Evolutionary conservation across 1,140 invertebrate genomes (phyloP).

Genomic region (Propsilocerus akamusi): DNA sequence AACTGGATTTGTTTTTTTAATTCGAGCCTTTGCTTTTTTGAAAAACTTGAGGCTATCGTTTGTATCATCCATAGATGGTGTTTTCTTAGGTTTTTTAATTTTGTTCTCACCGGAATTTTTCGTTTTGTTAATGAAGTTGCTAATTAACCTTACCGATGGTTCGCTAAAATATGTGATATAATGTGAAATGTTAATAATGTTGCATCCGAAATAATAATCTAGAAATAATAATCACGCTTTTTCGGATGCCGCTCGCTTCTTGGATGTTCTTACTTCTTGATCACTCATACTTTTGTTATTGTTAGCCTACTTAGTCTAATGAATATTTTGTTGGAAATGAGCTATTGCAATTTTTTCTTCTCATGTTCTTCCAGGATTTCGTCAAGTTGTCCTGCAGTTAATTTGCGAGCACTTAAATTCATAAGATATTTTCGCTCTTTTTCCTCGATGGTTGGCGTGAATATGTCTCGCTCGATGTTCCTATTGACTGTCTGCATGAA

Average conservation of each 20-base stretch:
- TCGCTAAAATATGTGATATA: not conserved
- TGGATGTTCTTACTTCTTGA: not conserved
- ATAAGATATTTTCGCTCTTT: too few species aligned
- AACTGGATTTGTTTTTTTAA: slow-evolving; percentile 8
- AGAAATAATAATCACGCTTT: not conserved
- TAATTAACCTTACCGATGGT: not conserved
- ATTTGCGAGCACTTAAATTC: too few species aligned
- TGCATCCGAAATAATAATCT: too few species aligned
- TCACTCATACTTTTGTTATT: not conserved
- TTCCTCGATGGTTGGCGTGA: not conserved
- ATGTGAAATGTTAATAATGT: too few species aligned
- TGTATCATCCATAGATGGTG: not conserved
- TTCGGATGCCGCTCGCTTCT: not conserved
- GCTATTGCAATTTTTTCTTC: too few species aligned
- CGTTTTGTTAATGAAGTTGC: not conserved
- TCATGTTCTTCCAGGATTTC: too few species aligned
- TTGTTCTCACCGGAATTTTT: not conserved
- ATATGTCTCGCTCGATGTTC: slow-evolving; percentile 14
- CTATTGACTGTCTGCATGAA: slow-evolving; percentile 15
- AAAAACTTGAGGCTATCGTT: not conserved
- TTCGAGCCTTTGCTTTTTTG: slow-evolving; percentile 14
- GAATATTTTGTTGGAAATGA: too few species aligned
- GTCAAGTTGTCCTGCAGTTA: too few species aligned
- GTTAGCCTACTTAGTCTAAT: not conserved
- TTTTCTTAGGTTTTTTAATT: not conserved